Evolutionary conservation across 2,888 invertebrate genomes (phyloP).

Genomic region (Salticus scenicus): DNA sequence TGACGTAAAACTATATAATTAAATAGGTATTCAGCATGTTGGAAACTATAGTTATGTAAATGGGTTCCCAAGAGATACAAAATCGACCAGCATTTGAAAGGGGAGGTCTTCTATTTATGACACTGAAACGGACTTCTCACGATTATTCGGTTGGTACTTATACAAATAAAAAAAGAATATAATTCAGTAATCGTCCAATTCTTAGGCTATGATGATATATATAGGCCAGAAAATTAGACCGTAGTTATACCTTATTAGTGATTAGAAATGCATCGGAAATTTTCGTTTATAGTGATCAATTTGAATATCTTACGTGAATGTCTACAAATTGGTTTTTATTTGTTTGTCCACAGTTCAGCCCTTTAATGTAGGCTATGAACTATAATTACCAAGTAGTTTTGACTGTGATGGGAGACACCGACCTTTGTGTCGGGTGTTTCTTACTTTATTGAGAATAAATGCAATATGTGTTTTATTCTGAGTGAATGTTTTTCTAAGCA

Average conservation of each 20-base stretch:
- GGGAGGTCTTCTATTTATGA: slow-evolving; percentile 6
- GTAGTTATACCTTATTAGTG: neutral
- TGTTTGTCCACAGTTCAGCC: too few relatives aligned
- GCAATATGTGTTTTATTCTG: neutral
- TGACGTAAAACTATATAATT: slow-evolving; percentile 53
- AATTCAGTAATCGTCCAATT: neutral
- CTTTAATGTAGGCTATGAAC: neutral
- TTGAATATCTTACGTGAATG: neutral
- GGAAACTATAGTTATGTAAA: slow-evolving; percentile 55
- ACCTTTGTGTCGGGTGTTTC: neutral
- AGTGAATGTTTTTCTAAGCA: too few relatives aligned
- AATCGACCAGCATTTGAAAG: slow-evolving; percentile 24
- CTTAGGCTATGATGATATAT: neutral
- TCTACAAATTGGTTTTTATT: neutral
- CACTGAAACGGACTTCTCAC: slow-evolving; percentile 24
- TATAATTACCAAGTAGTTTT: neutral
- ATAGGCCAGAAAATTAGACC: slow-evolving; percentile 12
- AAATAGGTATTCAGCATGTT: slow-evolving; percentile 43
- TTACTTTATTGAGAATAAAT: neutral
- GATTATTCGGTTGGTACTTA: neutral
- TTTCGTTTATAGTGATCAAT: neutral
- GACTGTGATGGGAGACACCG: neutral
- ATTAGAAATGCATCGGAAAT: neutral
- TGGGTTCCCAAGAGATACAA: slow-evolving; percentile 36
- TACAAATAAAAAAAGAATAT: too few relatives aligned